Base-by-base conservation (phyloP, 2,888 invertebrate species). In the Rhaphigaster nebulosa region DNA sequence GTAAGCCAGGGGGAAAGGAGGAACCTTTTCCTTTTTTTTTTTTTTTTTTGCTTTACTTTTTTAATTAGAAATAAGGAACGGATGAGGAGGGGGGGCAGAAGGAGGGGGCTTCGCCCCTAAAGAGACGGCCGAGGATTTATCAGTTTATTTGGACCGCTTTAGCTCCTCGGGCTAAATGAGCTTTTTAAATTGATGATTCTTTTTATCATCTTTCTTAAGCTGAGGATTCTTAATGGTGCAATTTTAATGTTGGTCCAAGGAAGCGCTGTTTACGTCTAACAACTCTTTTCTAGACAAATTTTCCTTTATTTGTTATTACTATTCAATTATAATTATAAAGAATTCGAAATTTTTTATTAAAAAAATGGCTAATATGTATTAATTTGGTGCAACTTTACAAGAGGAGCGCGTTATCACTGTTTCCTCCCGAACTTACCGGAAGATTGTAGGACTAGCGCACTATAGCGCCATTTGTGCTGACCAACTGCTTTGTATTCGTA, bases 131-230 rank as follows among this genome's bases (percentile, higher is more conserved):
- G 29, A 70, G 70, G 76, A 89, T 89, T 89, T 89, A 89, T 89
- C 89, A 89, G 89, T 89, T 89, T 89, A 89, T 89, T 76, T 89
- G 18, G 70, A 89, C 52, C 89, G 88, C 88, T 56, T 60, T 88
- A 88, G 41, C 54, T 29, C n/a, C 60, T 34, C 1, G 18, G 4
- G 50, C 52, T 90, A 90, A 90, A 90, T 90, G 90, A 90, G 90
- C 90, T 90, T 90, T 90, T 90, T 90, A 87, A 90, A 87, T 90
- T 90, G 90, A 90, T 90, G 90, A 34, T 84, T 90, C 90, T 56
- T 90, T 90, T 90, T 90, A 90, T 90, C 84, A 90, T 90, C 90
- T 90, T 90, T 90, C 60, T 90, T 90, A 87, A 87, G 3, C 23
- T 23, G 60, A n/a, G 34, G 15, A 41, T 50, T 70, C 76, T 76